A percentile compares a stretch with the other conserved stretches of the same genome.
Evolutionary conservation across 2,113 vertebrate genomes (phyloP).

Genomic region (Arizona elegans): DNA sequence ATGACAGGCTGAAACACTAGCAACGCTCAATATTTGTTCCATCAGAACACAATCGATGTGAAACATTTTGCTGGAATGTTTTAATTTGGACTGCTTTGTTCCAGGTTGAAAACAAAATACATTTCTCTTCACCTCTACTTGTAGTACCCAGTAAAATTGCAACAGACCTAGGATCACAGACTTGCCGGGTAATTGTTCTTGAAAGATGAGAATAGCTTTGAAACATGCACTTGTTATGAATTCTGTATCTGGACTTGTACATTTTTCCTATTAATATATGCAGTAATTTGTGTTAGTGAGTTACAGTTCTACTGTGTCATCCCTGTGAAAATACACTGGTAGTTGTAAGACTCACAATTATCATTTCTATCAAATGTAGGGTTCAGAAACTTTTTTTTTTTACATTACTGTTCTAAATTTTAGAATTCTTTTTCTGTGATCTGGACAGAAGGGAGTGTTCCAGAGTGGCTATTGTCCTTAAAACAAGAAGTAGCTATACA

Average conservation of each 20-base stretch:
- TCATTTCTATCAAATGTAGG: neutral
- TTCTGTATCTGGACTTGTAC: neutral
- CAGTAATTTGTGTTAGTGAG: neutral
- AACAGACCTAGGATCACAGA: neutral
- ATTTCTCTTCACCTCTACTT: neutral
- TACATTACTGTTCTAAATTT: neutral
- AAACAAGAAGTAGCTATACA: neutral
- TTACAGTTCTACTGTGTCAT: neutral
- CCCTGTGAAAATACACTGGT: neutral
- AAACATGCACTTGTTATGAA: neutral
- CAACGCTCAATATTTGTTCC: neutral
- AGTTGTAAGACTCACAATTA: neutral
- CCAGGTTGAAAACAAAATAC: neutral
- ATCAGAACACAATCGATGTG: neutral
- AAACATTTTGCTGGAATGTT: neutral
- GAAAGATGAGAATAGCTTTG: neutral
- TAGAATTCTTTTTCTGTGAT: neutral
- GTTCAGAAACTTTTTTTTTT: neutral
- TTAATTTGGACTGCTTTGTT: neutral
- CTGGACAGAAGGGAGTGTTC: conserved; percentile 36
- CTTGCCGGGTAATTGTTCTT: neutral
- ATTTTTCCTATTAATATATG: neutral
- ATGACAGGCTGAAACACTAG: neutral
- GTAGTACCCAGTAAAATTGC: neutral
- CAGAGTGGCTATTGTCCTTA: neutral